Percentiles rank a stretch among this genome's conserved stretches.
phyloP scores from a whole-genome alignment of 2,888 invertebrate genomes.

The Plebejus argus region DNA sequence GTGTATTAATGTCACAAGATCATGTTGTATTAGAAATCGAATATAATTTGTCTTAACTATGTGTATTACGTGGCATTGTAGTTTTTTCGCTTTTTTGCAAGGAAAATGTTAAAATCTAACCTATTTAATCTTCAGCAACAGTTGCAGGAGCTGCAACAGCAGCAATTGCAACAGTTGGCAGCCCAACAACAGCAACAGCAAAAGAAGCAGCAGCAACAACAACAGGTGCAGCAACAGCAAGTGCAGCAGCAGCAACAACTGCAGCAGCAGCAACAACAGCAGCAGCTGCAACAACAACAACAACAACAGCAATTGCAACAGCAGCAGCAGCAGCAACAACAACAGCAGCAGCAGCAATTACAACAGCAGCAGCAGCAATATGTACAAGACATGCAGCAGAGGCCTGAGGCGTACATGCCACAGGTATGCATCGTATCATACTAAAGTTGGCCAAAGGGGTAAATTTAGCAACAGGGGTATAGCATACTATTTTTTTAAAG shows the following conservation, averaged over 20 bases:
- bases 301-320: constrained; percentile 60
- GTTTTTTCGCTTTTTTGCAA: neutral
- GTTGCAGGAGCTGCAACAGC: constrained; percentile 57
- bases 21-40: neutral
- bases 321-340: constrained; percentile 56
- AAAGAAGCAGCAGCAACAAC: constrained; percentile 49
- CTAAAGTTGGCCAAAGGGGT: no score
- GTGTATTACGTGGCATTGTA: neutral
- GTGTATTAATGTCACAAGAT: neutral
- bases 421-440: constrained; percentile 48
- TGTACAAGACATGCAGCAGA: constrained; percentile 59
- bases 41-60: neutral
- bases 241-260: constrained; percentile 57
- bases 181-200: constrained; percentile 56
- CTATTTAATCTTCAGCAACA: constrained; percentile 50
- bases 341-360: constrained; percentile 55
- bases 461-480: no score
- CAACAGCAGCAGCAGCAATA: constrained; percentile 58
- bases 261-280: constrained; percentile 59
- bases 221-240: constrained; percentile 58
- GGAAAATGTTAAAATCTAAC: constrained; percentile 41
- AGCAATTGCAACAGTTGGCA: constrained; percentile 59
- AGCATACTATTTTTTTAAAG: no score
- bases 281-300: constrained; percentile 54
- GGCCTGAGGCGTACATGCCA: constrained; percentile 58